Evolutionary conservation across 2,113 vertebrate species (phyloP).

Genomic region (Salvelinus alpinus): DNA sequence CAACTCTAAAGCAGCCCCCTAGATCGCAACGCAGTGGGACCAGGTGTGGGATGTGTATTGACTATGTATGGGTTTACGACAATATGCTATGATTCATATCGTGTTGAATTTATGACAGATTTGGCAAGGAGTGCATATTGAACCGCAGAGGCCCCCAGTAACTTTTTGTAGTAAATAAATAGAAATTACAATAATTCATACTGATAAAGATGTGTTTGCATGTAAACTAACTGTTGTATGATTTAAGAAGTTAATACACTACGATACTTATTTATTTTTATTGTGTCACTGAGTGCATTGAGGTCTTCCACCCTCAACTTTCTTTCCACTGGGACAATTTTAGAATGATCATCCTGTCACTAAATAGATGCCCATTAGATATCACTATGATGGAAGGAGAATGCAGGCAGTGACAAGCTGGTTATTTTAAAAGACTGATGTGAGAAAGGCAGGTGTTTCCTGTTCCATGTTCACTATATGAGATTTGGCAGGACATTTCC

Average conservation of each 20-base stretch:
- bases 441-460: background rate
- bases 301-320: too few species aligned
- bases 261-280: too few species aligned
- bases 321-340: too few species aligned
- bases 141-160: too few species aligned
- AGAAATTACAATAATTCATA: too few species aligned
- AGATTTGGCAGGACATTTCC: constrained; percentile 29
- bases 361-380: constrained; percentile 55
- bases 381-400: constrained; percentile 54
- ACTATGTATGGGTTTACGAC: constrained; percentile 8
- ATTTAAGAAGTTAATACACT: too few species aligned
- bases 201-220: too few species aligned
- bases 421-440: constrained; percentile 67
- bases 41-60: background rate
- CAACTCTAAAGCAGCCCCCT: background rate
- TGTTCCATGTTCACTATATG: constrained; percentile 28
- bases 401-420: constrained; percentile 55
- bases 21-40: background rate
- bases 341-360: constrained; percentile 3
- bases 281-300: too few species aligned
- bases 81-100: constrained; percentile 2
- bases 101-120: background rate
- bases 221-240: too few species aligned
- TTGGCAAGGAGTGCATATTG: background rate
- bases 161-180: too few species aligned